phyloP scores from a whole-genome alignment of 2,113 vertebrate genomes.

The Nibea coibor region DNA sequence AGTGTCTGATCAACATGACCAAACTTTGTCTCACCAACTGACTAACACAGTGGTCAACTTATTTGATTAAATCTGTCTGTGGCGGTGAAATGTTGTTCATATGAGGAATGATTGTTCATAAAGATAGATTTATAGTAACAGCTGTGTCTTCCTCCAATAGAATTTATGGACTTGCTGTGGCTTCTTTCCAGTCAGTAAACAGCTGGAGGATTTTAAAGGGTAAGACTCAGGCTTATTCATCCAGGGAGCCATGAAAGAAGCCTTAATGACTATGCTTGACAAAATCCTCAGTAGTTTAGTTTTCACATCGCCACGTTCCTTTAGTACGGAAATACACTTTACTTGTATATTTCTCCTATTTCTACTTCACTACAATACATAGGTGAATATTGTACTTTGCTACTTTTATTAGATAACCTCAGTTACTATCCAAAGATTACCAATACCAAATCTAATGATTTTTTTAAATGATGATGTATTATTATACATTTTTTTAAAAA shows the following conservation, averaged over 20 bases:
- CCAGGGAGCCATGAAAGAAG: background rate
- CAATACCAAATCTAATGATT: no score
- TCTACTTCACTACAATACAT: background rate
- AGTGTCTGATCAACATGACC: conserved; percentile 14
- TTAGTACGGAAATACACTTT: background rate
- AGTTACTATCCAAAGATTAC: no score
- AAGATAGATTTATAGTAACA: conserved; percentile 33
- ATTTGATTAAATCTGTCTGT: background rate
- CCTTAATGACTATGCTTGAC: background rate
- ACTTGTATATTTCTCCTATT: background rate
- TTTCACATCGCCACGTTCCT: background rate
- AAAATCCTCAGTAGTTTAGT: background rate
- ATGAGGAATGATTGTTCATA: background rate
- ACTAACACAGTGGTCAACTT: conserved; percentile 6
- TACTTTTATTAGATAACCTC: background rate
- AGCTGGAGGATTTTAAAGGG: conserved; percentile 27
- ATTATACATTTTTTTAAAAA: no score
- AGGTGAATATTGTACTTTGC: background rate
- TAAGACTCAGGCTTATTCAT: background rate
- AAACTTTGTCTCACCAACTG: conserved; percentile 26
- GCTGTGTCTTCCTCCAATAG: conserved; percentile 27
- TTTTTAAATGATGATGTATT: no score
- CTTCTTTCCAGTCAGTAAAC: conserved; percentile 13
- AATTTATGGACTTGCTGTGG: conserved; percentile 4
- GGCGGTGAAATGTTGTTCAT: background rate